Evolutionary conservation across 30 jellyfish, hydroid and myxozoan genomes (phyloP).

Genomic region (Chrysaora quinquecirrha): DNA sequence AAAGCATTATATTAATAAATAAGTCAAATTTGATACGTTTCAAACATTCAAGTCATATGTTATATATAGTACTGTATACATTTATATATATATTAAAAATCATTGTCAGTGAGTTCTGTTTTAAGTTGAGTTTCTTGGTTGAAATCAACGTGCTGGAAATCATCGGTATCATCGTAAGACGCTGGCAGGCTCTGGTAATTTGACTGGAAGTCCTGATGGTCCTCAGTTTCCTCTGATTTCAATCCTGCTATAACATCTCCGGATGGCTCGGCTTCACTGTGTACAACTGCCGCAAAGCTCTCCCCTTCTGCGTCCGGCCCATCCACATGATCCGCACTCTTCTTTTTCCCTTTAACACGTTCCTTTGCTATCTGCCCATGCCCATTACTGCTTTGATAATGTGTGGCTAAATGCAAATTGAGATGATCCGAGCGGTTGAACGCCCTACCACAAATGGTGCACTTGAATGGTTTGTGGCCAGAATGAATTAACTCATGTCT

Average conservation of each 20-base stretch:
- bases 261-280: too few species aligned
- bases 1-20: neutral
- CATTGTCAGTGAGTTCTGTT: neutral
- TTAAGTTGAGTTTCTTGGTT: too few species aligned
- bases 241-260: neutral
- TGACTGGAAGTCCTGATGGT: too few species aligned
- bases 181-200: too few species aligned
- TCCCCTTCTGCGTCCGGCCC: neutral
- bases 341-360: neutral
- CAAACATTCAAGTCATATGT: neutral
- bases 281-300: too few species aligned
- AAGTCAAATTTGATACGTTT: neutral
- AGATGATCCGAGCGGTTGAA: constrained; percentile 73
- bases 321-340: neutral
- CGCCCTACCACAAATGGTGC: constrained; percentile 75
- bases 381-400: constrained; percentile 63
- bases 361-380: neutral
- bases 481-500: constrained; percentile 67
- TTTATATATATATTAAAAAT: too few species aligned
- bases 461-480: constrained; percentile 71
- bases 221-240: too few species aligned
- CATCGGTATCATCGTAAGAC: neutral
- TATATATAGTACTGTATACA: neutral
- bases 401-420: constrained; percentile 72
- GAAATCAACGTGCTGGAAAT: neutral